Percentiles rank a stretch among this genome's conserved stretches.
phyloP scores from a whole-genome alignment of 2,888 invertebrate species.

The Amphipyra tragopoginis region DNA sequence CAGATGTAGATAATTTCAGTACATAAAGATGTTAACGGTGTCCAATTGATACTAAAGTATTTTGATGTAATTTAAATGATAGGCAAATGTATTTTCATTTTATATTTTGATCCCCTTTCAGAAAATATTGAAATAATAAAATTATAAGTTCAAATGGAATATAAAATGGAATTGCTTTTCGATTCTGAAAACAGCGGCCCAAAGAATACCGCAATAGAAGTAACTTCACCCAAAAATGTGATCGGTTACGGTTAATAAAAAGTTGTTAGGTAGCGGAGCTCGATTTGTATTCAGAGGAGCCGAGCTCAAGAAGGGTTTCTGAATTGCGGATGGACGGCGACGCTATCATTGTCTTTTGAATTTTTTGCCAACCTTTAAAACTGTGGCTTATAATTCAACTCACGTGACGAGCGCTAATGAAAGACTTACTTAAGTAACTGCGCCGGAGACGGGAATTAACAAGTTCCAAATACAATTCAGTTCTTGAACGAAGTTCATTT shows the following conservation, averaged over 20 bases:
- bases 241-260: constrained; percentile 67
- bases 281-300: constrained; percentile 73
- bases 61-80: constrained; percentile 28
- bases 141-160: constrained; percentile 17
- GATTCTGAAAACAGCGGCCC: constrained; percentile 54
- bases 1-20: constrained; percentile 43
- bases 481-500: constrained; percentile 85
- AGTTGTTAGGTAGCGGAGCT: constrained; percentile 55
- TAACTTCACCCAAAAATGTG: constrained; percentile 61
- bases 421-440: constrained; percentile 87
- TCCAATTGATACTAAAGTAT: constrained; percentile 29
- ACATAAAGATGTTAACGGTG: constrained; percentile 27
- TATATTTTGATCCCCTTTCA: constrained; percentile 36
- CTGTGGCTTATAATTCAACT: constrained; percentile 78
- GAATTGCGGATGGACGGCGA: constrained; percentile 62
- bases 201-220: constrained; percentile 56
- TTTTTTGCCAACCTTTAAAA: constrained; percentile 77
- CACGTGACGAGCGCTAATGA: constrained; percentile 88
- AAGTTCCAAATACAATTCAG: constrained; percentile 88
- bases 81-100: constrained; percentile 26
- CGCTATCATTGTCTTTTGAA: constrained; percentile 74
- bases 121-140: constrained; percentile 41
- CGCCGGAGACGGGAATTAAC: constrained; percentile 85
- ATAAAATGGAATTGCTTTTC: constrained; percentile 58
- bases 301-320: constrained; percentile 67